Base-by-base conservation (phyloP, 53 echinoderm and acorn worm genomes). In the Echinarachnius parma region DNA sequence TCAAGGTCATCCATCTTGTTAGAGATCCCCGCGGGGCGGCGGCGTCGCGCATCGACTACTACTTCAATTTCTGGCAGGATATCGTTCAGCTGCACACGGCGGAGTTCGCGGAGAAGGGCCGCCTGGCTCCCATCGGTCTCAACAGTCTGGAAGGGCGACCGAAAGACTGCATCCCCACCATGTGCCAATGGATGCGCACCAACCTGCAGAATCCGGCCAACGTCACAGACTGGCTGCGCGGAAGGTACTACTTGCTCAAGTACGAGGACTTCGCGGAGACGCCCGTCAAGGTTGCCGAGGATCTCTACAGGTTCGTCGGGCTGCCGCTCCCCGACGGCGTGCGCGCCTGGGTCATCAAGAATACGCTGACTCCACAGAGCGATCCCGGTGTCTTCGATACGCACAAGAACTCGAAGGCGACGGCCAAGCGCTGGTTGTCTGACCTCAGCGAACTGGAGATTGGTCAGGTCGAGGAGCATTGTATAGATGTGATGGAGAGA, bases 1-100 rank as follows among this genome's bases (percentile, higher is more conserved):
- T 89, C 11, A 89, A 89, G 64, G 60, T 89, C 15, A 61, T 89
- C 44, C 83, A 84, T 72, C 59, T 89, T 5, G 56, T 84, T 9
- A 68, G 89, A 0, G 89, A 89, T 46, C 89, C 89, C 27, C 77
- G 89, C 0, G 89, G 84, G n/a, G 77, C 84, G 13, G 89, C 89
- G 24, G 81, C 81, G 37, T 89, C 89, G 3, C 59, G 89, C 0
- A 69, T 77, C 24, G 42, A 62, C 3, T 89, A 69, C 39, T 78
- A 87, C 20, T 44, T 10, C 10, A 16, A 16, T 13, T 10, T 44
- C 11, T 10, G 16, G 45, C 45, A 60, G 60, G 31, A 13, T 39
- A 39, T 39, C 39, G 13, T 39, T 13, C 39, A 39, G 39, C 39
- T 9, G 39, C 39, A 13, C 39, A 7, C 7, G 60, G 32, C 20